Evolutionary conservation across 2,113 vertebrate genomes (phyloP).

Genomic region (Dipodomys merriami): DNA sequence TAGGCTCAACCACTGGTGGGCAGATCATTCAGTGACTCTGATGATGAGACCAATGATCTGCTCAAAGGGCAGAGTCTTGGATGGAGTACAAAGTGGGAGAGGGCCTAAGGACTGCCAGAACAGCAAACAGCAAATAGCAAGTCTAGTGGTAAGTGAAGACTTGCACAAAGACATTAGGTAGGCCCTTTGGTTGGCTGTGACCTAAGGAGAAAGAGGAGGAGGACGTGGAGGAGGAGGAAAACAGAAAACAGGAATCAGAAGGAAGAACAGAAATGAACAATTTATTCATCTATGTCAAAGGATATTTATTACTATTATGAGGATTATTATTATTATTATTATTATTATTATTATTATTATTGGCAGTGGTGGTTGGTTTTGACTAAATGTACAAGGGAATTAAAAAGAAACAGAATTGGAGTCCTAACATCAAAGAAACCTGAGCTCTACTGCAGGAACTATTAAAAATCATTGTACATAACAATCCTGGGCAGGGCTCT

Average conservation of each 20-base stretch:
- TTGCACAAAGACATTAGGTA: not conserved
- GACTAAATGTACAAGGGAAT: not conserved
- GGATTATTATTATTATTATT: too few relatives aligned
- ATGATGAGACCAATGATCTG: too few relatives aligned
- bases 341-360: too few relatives aligned
- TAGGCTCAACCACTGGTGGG: not conserved
- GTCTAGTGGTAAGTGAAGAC: not conserved
- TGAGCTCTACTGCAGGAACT: not conserved
- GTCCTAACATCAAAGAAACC: not conserved
- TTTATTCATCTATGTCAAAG: too few relatives aligned
- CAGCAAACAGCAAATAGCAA: not conserved
- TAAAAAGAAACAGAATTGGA: slow-evolving; percentile 22
- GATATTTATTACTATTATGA: too few relatives aligned
- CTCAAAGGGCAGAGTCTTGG: not conserved
- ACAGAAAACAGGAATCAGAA: too few relatives aligned
- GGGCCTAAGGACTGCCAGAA: not conserved
- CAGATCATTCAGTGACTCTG: too few relatives aligned
- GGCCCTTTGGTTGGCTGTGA: not conserved
- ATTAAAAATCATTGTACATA: not conserved
- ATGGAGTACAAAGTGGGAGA: not conserved
- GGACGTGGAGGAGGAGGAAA: too few relatives aligned
- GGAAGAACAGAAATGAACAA: too few relatives aligned
- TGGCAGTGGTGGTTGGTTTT: not conserved
- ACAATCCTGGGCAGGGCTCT: not conserved
- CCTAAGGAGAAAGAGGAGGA: not conserved